A percentile compares a stretch with the other conserved stretches of the same genome.
phyloP scores from a whole-genome alignment of 2,113 vertebrate genomes.

The Candoia aspera region DNA sequence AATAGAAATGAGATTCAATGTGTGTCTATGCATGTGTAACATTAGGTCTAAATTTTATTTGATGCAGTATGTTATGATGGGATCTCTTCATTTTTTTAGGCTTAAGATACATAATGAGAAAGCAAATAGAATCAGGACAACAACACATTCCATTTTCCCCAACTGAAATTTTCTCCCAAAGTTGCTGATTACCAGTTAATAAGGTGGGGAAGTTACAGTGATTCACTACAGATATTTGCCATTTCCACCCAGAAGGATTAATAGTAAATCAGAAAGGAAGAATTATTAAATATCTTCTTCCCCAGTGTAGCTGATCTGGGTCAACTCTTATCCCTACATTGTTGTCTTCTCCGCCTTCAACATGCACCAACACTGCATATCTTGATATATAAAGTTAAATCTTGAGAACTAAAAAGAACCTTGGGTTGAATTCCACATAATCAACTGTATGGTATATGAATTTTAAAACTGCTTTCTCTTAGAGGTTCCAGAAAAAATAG shows the following conservation, averaged over 20 bases:
- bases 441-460: neutral
- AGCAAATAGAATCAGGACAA: neutral
- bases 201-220: no score
- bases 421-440: neutral
- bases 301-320: neutral
- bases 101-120: neutral
- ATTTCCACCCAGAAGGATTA: neutral
- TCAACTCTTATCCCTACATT: neutral
- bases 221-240: neutral
- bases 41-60: neutral
- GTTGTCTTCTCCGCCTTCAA: no score
- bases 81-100: neutral
- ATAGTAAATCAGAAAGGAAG: neutral
- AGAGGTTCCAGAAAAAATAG: neutral
- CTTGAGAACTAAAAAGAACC: neutral
- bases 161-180: neutral
- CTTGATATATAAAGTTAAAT: neutral
- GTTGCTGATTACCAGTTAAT: neutral
- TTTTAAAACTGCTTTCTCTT: neutral
- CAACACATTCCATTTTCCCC: neutral
- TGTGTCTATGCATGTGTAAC: neutral
- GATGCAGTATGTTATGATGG: neutral
- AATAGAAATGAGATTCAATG: neutral
- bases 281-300: neutral
- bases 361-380: no score